These are phyloP conservation scores for Geophilus truncorum DNA, from an alignment of 2,888 invertebrate species.

Conservation along the genomic window DNA sequence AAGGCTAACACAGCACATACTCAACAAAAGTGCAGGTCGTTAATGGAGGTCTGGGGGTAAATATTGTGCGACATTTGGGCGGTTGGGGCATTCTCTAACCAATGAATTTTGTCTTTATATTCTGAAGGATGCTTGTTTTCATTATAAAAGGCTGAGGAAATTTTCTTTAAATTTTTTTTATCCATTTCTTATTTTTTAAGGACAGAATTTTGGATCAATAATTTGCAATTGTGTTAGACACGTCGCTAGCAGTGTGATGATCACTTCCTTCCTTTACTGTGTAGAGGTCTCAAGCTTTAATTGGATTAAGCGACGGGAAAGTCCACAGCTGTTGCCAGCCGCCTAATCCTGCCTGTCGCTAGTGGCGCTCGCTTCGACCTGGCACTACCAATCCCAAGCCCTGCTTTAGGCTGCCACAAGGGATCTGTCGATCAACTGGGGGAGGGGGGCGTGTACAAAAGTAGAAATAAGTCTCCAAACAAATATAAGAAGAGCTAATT, in stretches of 20 bases:
- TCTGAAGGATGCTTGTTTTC: no score
- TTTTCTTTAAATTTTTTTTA: background rate
- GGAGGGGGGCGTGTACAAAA: slow-evolving; percentile 2
- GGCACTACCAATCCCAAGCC: background rate
- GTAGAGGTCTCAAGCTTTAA: slow-evolving; percentile 32
- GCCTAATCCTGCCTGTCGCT: slow-evolving; percentile 32
- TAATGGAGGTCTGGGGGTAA: background rate
- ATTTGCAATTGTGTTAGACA: slow-evolving; percentile 22
- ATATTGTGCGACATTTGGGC: background rate
- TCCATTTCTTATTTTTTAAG: no score
- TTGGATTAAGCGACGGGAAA: slow-evolving; percentile 34
- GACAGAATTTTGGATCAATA: slow-evolving; percentile 17
- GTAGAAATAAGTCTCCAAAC: background rate
- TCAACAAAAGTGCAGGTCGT: background rate
- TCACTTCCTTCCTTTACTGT: background rate
- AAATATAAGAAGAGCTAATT: background rate
- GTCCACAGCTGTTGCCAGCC: slow-evolving; percentile 32
- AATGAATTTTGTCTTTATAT: background rate
- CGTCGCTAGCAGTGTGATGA: slow-evolving; percentile 14
- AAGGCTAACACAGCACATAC: background rate
- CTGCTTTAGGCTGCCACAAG: background rate
- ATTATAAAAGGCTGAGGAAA: no score
- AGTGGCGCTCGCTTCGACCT: background rate
- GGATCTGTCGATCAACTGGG: slow-evolving; percentile 12
- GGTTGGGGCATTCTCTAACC: background rate